Percentiles rank a stretch among this genome's conserved stretches.
These are phyloP conservation scores for Anser brachyrhynchus DNA, from an alignment of 2,113 vertebrate genomes.

Conservation along the genomic window DNA sequence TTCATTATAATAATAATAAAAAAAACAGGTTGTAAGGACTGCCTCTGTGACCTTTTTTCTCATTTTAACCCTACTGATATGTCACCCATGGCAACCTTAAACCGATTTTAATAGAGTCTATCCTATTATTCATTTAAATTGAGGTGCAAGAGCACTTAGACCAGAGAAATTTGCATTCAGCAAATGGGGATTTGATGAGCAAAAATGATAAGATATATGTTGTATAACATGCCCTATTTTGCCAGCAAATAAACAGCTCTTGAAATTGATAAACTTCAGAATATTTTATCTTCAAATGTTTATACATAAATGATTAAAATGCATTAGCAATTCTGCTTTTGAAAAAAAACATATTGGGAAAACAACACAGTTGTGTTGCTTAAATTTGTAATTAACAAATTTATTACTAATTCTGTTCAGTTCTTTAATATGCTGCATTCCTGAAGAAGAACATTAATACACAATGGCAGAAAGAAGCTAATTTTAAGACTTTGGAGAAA, in stretches of 20 bases:
- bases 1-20: constrained; percentile 82
- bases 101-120: constrained; percentile 89
- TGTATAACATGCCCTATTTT: constrained; percentile 90
- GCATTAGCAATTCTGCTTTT: constrained; percentile 87
- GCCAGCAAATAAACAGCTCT: constrained; percentile 88
- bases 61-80: constrained; percentile 88
- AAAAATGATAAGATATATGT: constrained; percentile 92
- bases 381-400: constrained; percentile 93
- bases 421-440: constrained; percentile 89
- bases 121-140: constrained; percentile 92
- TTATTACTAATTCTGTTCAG: constrained; percentile 89
- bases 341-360: constrained; percentile 86
- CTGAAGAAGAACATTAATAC: constrained; percentile 89
- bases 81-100: constrained; percentile 90
- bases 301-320: constrained; percentile 90
- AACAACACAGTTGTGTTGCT: constrained; percentile 88
- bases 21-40: constrained; percentile 83
- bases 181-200: constrained; percentile 92
- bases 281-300: constrained; percentile 89
- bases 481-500: constrained; percentile 92
- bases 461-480: constrained; percentile 91
- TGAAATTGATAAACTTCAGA: constrained; percentile 90
- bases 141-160: constrained; percentile 90
- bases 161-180: constrained; percentile 88
- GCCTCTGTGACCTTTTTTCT: constrained; percentile 86